phyloP scores from a whole-genome alignment of 2,797 vertebrate genomes.

The Artibeus jamaicensis region DNA sequence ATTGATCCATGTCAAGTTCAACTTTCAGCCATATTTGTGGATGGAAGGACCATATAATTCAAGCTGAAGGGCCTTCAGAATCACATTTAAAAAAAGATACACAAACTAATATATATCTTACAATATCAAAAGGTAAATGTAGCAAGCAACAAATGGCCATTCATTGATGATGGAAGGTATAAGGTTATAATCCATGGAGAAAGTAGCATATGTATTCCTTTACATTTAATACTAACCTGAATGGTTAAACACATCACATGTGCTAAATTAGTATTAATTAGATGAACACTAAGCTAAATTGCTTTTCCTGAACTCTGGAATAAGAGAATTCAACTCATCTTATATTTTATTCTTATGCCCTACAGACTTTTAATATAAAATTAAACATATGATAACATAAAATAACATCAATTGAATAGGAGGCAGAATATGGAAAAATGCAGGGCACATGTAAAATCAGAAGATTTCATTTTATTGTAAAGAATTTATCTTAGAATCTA shows the following conservation, averaged over 20 bases:
- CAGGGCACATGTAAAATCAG: background rate
- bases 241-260: constrained; percentile 53
- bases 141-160: constrained; percentile 84
- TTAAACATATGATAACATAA: background rate
- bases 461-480: constrained; percentile 36
- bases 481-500: constrained; percentile 33
- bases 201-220: constrained; percentile 56
- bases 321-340: background rate
- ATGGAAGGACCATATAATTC: constrained; percentile 89
- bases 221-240: constrained; percentile 53
- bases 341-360: background rate
- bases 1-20: constrained; percentile 97
- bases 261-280: constrained; percentile 44
- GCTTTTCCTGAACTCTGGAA: constrained; percentile 15
- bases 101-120: constrained; percentile 86
- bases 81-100: constrained; percentile 79
- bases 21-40: constrained; percentile 95
- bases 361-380: constrained; percentile 11
- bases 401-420: background rate
- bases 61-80: constrained; percentile 87
- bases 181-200: constrained; percentile 50
- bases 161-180: constrained; percentile 82
- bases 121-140: constrained; percentile 84
- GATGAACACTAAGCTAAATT: constrained; percentile 20
- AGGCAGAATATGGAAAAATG: constrained; percentile 11